Conservation (phyloP, 2,888 invertebrate species). For the Hyposoter didymator region DNA sequence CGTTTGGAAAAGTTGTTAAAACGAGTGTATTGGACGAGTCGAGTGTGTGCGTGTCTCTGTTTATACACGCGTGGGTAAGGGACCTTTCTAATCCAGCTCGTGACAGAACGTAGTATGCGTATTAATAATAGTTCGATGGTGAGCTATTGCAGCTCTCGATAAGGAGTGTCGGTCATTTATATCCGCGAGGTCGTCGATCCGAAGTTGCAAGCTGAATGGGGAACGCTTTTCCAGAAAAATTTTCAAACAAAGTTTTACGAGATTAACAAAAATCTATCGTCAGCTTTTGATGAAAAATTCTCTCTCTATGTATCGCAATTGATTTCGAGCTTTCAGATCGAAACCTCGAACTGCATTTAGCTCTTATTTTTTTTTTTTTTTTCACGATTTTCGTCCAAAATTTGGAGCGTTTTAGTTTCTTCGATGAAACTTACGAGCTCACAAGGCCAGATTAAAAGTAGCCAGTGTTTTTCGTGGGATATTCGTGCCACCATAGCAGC, state of each 20-base stretch:
- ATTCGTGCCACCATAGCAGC: conserved; percentile 36
- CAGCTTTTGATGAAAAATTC: neutral
- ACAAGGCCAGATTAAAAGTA: neutral
- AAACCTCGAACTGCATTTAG: neutral
- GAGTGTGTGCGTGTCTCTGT: neutral
- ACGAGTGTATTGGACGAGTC: neutral
- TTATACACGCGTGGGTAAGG: conserved; percentile 57
- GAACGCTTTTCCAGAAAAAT: neutral
- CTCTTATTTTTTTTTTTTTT: neutral
- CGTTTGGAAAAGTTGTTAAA: neutral
- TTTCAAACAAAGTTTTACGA: neutral
- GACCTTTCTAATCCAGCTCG: conserved; percentile 62
- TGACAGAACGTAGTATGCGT: conserved; percentile 49
- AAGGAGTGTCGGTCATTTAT: conserved; percentile 53
- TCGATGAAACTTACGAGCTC: neutral
- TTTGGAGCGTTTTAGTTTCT: neutral
- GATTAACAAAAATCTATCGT: neutral
- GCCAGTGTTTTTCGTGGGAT: neutral
- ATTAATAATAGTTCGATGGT: conserved; percentile 61
- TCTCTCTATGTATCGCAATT: neutral
- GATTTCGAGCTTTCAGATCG: neutral
- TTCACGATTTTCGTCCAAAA: neutral
- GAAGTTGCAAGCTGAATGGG: conserved; percentile 28
- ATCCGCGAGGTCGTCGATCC: conserved; percentile 56
- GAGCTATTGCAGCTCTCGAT: conserved; percentile 60